Evolutionary conservation across 2,888 invertebrate genomes (phyloP), one percentile per base, ranked within the genome.

Genomic region (Cerceris rybyensis): DNA sequence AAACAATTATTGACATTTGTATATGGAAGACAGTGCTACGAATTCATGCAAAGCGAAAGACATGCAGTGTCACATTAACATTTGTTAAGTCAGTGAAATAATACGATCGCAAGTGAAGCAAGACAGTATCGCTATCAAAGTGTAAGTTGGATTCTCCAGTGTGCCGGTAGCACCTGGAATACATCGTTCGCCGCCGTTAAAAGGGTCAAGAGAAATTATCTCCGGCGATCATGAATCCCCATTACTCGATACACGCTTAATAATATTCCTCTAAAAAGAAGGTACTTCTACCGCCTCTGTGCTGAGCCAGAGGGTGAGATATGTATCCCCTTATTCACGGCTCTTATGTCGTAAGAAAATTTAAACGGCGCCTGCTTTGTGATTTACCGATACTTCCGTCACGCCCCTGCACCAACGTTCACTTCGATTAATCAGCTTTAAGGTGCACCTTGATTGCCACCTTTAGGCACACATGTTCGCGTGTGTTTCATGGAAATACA

Each of bases 371-470:
- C 70, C 55, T 65, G 75, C 75, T 73, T 78, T 75, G 76, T 81
- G 75, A 82, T 82, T 82, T 78, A 69, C 64, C 55, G 67, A 68
- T 68, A 81, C 78, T 72, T 78, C 74, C 80, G 78, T 82, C 79
- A 82, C 71, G 78, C 85, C 82, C 76, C 75, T 78, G 17, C 68
- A 69, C 70, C 71, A 59, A 64, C 72, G 67, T 78, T 80, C 78
- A 75, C 81, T 84, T 86, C 75, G 80, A 82, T 87, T 87, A 85
- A 81, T 81, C 80, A 82, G 75, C 67, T 58, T 65, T 70, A 72
- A 78, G 81, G 63, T 75, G 74, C 57, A 52, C 66, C 77, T 74
- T 74, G 81, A 81, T 80, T 81, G 76, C 67, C 55, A 43, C 49
- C 17, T 52, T 46, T 50, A 43, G 59, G 28, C 52, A 64, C 58